Evolutionary conservation across 1,140 invertebrate genomes (phyloP).

Genomic region (Coelopa frigida): DNA sequence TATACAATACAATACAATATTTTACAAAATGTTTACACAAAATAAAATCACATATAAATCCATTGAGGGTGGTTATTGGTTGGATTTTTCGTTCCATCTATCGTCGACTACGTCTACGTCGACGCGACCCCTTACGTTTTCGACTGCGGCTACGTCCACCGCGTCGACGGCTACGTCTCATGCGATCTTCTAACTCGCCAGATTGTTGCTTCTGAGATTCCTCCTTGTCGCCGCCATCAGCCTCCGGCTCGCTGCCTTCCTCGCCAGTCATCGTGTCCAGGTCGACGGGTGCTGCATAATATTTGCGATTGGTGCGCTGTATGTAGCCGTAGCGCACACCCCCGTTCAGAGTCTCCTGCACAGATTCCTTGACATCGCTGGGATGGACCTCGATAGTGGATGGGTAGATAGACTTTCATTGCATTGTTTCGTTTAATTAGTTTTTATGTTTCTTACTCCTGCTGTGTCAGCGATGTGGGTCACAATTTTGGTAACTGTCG

Average conservation of each 20-base stretch:
- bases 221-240: not conserved
- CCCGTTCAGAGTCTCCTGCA: conserved; percentile 7
- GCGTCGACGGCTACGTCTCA: conserved; percentile 1
- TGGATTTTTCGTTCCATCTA: too few relatives aligned
- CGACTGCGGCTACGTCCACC: conserved; percentile 4
- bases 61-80: too few relatives aligned
- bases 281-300: conserved; percentile 9
- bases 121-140: too few relatives aligned
- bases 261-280: not conserved
- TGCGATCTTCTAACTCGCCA: conserved; percentile 5
- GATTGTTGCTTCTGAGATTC: too few relatives aligned
- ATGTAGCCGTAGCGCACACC: conserved; percentile 11
- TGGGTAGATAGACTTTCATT: too few relatives aligned
- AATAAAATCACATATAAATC: too few relatives aligned
- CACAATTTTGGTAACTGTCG: conserved; percentile 3
- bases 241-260: not conserved
- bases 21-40: too few relatives aligned
- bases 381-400: not conserved
- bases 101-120: too few relatives aligned
- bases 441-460: conserved; percentile 9
- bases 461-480: conserved; percentile 8
- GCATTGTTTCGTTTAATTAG: too few relatives aligned
- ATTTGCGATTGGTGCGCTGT: conserved; percentile 8
- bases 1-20: too few relatives aligned
- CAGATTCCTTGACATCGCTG: conserved; percentile 11